Evolutionary conservation across 2,797 vertebrate genomes (phyloP).

Genomic region (Scarus forsteni): DNA sequence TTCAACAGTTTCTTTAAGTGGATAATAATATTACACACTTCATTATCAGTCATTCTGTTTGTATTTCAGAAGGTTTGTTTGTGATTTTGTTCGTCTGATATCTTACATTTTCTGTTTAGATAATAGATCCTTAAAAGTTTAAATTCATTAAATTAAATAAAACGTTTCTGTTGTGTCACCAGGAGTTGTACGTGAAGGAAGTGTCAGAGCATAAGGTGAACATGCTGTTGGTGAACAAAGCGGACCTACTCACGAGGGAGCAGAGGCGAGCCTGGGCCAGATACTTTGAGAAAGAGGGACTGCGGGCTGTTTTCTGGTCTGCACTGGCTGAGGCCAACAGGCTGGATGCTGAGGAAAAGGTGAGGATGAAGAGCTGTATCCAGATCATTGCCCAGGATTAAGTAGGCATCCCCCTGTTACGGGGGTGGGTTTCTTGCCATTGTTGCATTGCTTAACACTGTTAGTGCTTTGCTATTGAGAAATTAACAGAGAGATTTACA

Average conservation of each 20-base stretch:
- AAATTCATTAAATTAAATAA: too few species aligned
- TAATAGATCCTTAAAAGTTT: too few species aligned
- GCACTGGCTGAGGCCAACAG: slow-evolving; percentile 88
- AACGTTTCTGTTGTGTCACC: slow-evolving; percentile 18
- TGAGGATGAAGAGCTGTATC: slow-evolving; percentile 59
- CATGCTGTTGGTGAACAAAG: slow-evolving; percentile 95
- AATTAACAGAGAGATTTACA: too few species aligned
- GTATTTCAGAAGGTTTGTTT: background rate
- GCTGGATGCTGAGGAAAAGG: slow-evolving; percentile 86
- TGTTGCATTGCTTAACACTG: too few species aligned
- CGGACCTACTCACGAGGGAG: slow-evolving; percentile 90
- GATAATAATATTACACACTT: background rate
- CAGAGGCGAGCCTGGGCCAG: slow-evolving; percentile 91
- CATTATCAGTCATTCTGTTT: background rate
- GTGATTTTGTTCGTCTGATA: background rate
- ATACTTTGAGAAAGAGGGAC: slow-evolving; percentile 89
- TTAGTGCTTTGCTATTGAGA: too few species aligned
- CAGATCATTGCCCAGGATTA: background rate
- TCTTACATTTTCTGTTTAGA: background rate
- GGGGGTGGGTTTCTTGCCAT: too few species aligned
- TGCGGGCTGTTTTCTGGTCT: slow-evolving; percentile 96
- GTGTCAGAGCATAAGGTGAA: slow-evolving; percentile 90
- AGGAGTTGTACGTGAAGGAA: slow-evolving; percentile 95
- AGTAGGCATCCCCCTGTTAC: too few species aligned
- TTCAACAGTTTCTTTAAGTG: background rate